Base-by-base conservation (phyloP, 2,888 invertebrate species). In the Pharmacophagus antenor region DNA sequence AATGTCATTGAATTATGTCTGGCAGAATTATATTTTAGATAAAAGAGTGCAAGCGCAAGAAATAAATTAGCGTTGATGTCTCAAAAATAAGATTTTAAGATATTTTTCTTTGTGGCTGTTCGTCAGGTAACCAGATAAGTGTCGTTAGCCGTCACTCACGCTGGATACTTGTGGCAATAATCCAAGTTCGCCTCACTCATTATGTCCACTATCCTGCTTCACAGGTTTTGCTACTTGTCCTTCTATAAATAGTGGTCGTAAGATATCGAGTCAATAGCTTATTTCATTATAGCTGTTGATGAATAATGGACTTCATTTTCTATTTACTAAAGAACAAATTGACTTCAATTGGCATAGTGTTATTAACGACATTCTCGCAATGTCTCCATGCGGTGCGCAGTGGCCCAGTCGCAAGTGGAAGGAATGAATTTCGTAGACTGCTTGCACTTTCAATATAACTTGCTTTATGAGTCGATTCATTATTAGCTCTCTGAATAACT, bases 371-470 rank as follows among this genome's bases (percentile, higher is more conserved):
- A 3, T 70, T 76, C 68, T 64, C 15, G 25, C 52, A 47, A 21
- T 53, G 56, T 23, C 57, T 22, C 56, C 61, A 47, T 61, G 62
- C 59, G 65, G n/a, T 72, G 70, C 75, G 77, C 73, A 76, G 76
- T 84, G 83, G 82, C 83, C 84, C 84, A 87, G 79, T 85, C 81
- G 79, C 79, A 77, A 81, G 77, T 79, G 73, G 80, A 71, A 73
- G 80, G 80, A 84, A 81, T 84, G 78, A 82, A 82, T 80, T 83
- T 82, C 74, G 77, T 80, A 82, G 73, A 74, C 76, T 74, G 84
- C 86, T 86, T 86, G 84, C 88, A 86, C 86, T 87, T 88, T 88
- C 88, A 76, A 82, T 82, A 76, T 67, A 71, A 74, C 68, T 80
- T 73, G 67, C 71, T 79, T 76, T 80, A 80, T 76, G 73, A 73